Base-by-base conservation (phyloP, 2,797 vertebrate genomes). In the Otus scops region DNA sequence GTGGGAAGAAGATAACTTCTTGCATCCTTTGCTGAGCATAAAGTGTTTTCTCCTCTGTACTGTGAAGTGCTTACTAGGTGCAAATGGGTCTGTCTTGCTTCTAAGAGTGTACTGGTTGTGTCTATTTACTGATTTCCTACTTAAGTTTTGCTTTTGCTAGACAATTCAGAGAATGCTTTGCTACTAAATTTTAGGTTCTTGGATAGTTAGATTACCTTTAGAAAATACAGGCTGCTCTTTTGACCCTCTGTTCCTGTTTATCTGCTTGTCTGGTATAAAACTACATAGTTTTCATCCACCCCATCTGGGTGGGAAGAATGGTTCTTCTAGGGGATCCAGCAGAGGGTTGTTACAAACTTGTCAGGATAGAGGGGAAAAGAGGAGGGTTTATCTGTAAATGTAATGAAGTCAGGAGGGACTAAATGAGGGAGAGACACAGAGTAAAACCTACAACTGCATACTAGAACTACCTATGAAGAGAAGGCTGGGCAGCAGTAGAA, bases 11-110 rank as follows among this genome's bases (percentile, higher is more conserved):
- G 16, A 32, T 21, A 68, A 47, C 27, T 9, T 47, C 39, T 84
- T 0, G 0, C 16, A 27, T 39, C 3, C 6, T 16, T 80, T 65
- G 12, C 38, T 51, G n/a, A 91, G 9, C 2, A 20, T 26, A 1
- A 78, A 45, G 3, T 6, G 21, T 68, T 60, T 36, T 14, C 16
- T 76, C 64, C n/a, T 78, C 10, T 51, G 19, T 28, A 43, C 27
- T 23, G 10, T 30, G 68, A 71, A 86, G 16, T 7, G 13, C 7
- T 1, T 12, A 6, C 19, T 11, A 41, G 36, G 36, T 28, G 19
- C 20, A 53, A 45, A 27, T 27, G 18, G 16, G 32, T 79, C 28
- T 57, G 11, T 67, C 38, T 75, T 38, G 3, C 47, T 75, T 39
- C 28, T 41, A 10, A 7, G 7, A 48, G 22, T 7, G 12, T 28